Base-by-base conservation (phyloP, 2,888 invertebrate species). In the Protula sp. region DNA sequence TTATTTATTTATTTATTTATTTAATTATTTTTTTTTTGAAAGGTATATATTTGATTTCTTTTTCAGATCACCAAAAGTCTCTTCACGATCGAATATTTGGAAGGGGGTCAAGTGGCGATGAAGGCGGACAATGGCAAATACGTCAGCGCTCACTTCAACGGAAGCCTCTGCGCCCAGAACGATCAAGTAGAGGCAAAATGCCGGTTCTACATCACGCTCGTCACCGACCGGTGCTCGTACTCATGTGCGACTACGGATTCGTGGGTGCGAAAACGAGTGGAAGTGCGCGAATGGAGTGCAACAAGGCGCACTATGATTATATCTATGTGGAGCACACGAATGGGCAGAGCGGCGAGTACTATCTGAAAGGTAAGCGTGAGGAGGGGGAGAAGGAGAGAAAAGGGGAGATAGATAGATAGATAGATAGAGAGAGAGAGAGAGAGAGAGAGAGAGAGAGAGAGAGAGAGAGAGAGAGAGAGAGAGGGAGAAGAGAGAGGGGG, bases 191-290 rank as follows among this genome's bases (percentile, higher is more conserved):
- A 91, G 69, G 92, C 92, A 71, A 90, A 89, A 76, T 91, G 92
- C 85, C 14, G 24, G 24, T 50, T 50, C 50, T 22, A 22, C 50
- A 50, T 50, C 50, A 50, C 50, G 14, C 5, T 50, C 14, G 24
- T 50, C 14, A 50, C 50, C 88, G 92, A 77, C 94, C 95, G 4
- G 91, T 94, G 76, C 84, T 97, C 78, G 93, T 97, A 74, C 84
- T 97, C 75, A 92, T 94, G 83, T 91, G 91, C 78, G 94, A 95
- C 78, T 93, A 93, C 82, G 97, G 97, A 48, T 95, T 94, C 82
- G 94, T 97, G 60, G 95, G 95, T 0, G 59, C 65, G 57, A 65
- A 62, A 45, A 30, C 60, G 4, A 47, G 54, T 3, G 57, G 50
- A 53, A 67, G 55, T 51, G 30, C 63, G 1, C 45, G 65, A 0